Evolutionary conservation across 2,113 vertebrate genomes (phyloP).

Genomic region (Grammomys surdaster): DNA sequence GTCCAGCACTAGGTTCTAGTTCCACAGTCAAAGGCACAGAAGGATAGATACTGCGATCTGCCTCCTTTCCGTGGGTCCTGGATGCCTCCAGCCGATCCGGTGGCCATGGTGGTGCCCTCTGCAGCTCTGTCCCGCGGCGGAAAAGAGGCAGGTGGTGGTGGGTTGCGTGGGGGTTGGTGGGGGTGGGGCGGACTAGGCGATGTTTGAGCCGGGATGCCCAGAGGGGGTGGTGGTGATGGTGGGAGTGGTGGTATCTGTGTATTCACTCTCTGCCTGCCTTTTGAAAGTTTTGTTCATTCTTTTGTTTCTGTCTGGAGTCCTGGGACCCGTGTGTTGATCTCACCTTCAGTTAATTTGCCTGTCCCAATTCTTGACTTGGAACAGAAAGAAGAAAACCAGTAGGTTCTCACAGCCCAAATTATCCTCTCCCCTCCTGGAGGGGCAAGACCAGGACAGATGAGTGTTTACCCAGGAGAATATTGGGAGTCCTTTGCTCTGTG

Average conservation of each 20-base stretch:
- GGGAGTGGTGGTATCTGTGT: background rate
- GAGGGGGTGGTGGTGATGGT: background rate
- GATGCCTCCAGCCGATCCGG: accelerated
- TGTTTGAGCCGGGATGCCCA: background rate
- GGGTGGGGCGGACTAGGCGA: background rate
- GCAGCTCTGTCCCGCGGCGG: background rate
- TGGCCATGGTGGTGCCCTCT: accelerated
- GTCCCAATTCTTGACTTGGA: background rate
- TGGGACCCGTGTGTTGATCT: background rate
- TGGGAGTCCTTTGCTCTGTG: background rate
- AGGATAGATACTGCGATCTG: background rate
- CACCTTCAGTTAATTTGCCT: background rate
- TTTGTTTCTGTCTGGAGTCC: background rate
- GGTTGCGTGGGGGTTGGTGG: too few relatives aligned
- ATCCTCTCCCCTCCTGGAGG: too few relatives aligned
- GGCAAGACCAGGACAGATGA: background rate
- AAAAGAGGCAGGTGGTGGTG: too few relatives aligned
- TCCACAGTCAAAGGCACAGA: background rate
- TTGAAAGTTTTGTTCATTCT: background rate
- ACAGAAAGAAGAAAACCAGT: background rate
- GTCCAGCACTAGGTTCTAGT: background rate
- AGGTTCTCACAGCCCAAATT: background rate
- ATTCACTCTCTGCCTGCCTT: background rate
- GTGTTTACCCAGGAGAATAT: background rate
- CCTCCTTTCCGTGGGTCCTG: background rate